Evolutionary conservation across 92 coral and sea anemone genomes (phyloP).

Genomic region (Paragorgia papillata): DNA sequence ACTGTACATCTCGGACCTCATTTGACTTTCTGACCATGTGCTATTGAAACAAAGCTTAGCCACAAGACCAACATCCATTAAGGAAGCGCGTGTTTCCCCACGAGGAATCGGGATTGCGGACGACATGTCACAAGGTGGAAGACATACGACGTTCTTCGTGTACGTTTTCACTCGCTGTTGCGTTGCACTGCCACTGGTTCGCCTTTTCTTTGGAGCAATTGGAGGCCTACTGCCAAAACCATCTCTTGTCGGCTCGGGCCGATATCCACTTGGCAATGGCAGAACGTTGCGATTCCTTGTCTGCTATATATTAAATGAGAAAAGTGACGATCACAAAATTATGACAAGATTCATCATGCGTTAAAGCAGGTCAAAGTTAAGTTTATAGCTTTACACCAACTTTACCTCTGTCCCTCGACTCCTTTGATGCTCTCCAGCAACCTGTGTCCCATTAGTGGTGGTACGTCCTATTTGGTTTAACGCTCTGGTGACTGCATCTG

Average conservation of each 20-base stretch:
- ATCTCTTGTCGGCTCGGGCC: not conserved
- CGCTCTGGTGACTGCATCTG: slow-evolving; percentile 4
- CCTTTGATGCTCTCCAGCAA: too few species aligned
- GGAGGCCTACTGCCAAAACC: not conserved
- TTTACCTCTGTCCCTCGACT: too few species aligned
- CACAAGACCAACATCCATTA: slow-evolving; percentile 23
- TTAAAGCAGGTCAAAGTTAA: too few species aligned
- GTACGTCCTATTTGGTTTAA: not conserved
- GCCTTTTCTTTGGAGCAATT: not conserved
- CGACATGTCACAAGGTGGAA: not conserved
- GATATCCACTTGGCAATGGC: slow-evolving; percentile 15
- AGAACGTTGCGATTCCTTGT: not conserved
- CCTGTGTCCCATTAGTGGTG: too few species aligned
- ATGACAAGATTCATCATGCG: too few species aligned
- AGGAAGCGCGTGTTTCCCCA: slow-evolving; percentile 13
- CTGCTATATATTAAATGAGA: not conserved
- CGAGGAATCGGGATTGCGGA: slow-evolving; percentile 9
- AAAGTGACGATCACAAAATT: not conserved
- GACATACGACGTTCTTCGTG: slow-evolving; percentile 18
- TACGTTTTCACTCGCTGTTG: slow-evolving; percentile 17
- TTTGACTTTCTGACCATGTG: slow-evolving; percentile 13
- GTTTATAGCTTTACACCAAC: too few species aligned
- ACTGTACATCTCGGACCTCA: slow-evolving; percentile 8
- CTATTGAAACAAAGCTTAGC: too few species aligned
- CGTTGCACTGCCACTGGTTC: not conserved